Evolutionary conservation across 2,113 vertebrate species (phyloP).

Genomic region (Progne subis): DNA sequence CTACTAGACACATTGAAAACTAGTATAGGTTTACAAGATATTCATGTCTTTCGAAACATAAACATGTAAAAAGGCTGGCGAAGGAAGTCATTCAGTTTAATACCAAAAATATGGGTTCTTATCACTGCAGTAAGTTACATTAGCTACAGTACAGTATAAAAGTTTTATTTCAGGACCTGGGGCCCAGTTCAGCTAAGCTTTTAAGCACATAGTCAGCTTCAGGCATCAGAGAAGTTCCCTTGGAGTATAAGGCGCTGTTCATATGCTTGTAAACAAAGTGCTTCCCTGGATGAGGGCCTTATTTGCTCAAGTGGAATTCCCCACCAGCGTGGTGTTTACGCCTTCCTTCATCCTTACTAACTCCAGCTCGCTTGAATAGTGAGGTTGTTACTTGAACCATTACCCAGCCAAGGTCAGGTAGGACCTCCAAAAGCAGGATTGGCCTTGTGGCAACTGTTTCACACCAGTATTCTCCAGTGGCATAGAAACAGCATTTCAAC

Average conservation of each 20-base stretch:
- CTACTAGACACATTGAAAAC: constrained; percentile 83
- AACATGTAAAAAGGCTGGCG: constrained; percentile 70
- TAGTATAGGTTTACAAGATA: constrained; percentile 84
- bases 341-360: constrained; percentile 59
- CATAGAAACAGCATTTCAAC: constrained; percentile 28
- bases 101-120: constrained; percentile 74
- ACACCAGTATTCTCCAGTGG: constrained; percentile 50
- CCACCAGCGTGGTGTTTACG: constrained; percentile 33
- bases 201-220: constrained; percentile 1
- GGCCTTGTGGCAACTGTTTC: constrained; percentile 47
- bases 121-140: constrained; percentile 57
- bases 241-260: constrained; percentile 29
- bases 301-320: constrained; percentile 68
- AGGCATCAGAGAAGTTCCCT: background rate
- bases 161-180: constrained; percentile 69
- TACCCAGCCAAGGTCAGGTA: constrained; percentile 56
- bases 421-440: constrained; percentile 40
- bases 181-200: background rate
- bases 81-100: constrained; percentile 72
- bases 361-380: constrained; percentile 65
- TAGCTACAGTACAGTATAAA: constrained; percentile 43
- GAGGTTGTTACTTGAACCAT: constrained; percentile 65
- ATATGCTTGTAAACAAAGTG: constrained; percentile 38
- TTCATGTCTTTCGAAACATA: constrained; percentile 77
- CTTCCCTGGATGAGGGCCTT: constrained; percentile 63